Evolutionary conservation across 2,888 invertebrate species (phyloP).

Genomic region (Leptinotarsa haldemani): DNA sequence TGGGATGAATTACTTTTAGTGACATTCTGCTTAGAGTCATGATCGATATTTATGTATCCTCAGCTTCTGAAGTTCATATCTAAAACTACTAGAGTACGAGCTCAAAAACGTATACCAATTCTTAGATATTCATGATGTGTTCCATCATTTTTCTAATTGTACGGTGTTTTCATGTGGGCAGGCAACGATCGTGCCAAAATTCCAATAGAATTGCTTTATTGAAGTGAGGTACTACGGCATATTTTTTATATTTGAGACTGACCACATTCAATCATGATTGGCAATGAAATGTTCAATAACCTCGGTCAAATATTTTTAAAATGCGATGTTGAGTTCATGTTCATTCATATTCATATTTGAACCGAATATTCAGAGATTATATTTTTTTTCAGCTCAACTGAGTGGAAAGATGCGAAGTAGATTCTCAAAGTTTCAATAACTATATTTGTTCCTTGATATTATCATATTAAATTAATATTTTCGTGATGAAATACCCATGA

Average conservation of each 20-base stretch:
- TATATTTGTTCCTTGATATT: too few relatives aligned
- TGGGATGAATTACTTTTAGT: too few relatives aligned
- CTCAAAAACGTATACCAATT: constrained; percentile 7
- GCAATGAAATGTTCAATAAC: constrained; percentile 22
- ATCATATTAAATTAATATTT: too few relatives aligned
- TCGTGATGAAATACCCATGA: too few relatives aligned
- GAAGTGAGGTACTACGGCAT: not conserved
- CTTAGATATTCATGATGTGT: constrained; percentile 19
- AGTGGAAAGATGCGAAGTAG: too few relatives aligned
- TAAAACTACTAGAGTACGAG: not conserved
- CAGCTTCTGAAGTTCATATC: too few relatives aligned
- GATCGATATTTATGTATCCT: too few relatives aligned
- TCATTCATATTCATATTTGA: not conserved
- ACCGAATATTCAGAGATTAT: too few relatives aligned
- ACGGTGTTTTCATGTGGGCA: constrained; percentile 19
- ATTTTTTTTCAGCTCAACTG: too few relatives aligned
- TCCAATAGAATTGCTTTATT: constrained; percentile 19
- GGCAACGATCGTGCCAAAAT: constrained; percentile 24
- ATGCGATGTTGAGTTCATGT: not conserved
- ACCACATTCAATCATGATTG: constrained; percentile 8
- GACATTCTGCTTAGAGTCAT: too few relatives aligned
- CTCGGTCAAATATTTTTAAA: not conserved
- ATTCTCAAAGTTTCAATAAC: too few relatives aligned
- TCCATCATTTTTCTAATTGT: constrained; percentile 12
- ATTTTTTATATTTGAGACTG: not conserved